Evolutionary conservation across 2,113 vertebrate genomes (phyloP).

Genomic region (Nipponia nippon): DNA sequence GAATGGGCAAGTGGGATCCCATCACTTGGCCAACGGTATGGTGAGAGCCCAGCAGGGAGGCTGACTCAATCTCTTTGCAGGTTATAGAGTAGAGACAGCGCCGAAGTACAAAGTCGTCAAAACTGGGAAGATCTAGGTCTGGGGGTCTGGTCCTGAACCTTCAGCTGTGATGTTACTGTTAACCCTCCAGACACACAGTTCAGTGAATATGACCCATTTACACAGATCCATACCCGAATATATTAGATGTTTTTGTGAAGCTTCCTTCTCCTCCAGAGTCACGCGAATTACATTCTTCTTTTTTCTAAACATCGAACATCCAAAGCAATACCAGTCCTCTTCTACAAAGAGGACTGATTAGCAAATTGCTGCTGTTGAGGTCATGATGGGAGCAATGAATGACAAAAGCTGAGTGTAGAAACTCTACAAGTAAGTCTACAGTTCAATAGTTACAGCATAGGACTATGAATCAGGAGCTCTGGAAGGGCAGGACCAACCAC

Average conservation of each 20-base stretch:
- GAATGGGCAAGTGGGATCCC: background rate
- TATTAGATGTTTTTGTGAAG: background rate
- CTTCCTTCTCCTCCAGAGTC: background rate
- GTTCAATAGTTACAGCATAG: background rate
- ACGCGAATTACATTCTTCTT: background rate
- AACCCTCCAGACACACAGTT: background rate
- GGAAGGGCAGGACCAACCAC: background rate
- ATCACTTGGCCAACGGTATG: fast-evolving
- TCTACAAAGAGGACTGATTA: background rate
- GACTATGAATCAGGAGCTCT: background rate
- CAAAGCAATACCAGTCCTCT: background rate
- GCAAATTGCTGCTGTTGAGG: background rate
- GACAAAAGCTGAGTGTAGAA: background rate
- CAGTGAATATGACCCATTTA: background rate
- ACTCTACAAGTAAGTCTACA: background rate
- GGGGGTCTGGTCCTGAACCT: background rate
- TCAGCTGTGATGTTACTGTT: background rate
- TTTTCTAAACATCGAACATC: background rate
- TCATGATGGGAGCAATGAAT: background rate
- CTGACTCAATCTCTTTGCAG: background rate
- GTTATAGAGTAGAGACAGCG: background rate
- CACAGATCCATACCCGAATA: background rate
- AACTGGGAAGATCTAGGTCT: background rate
- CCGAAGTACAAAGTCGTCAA: background rate
- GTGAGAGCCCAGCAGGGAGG: background rate